Evolutionary conservation across 2,888 invertebrate species (phyloP), one percentile per base, ranked within the genome.

Genomic region (Amblyteles armatorius): DNA sequence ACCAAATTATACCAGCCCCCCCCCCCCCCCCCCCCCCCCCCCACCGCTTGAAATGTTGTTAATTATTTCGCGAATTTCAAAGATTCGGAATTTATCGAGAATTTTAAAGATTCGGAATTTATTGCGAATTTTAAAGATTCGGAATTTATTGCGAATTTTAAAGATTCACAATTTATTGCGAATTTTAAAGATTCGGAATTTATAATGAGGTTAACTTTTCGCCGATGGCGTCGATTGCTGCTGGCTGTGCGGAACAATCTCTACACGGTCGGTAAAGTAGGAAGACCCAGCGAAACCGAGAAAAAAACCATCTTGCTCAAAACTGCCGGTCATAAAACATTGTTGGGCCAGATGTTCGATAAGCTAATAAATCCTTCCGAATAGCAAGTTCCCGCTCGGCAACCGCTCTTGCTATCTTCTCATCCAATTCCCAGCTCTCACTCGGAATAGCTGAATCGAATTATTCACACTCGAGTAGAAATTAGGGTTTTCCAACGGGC

Each of bases 401-500:
- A 72, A 65, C 13, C 36, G 71, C 73, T 65, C n/a, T 78, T 60
- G 65, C 77, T 78, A 67, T 50, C 65, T 68, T 44, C 40, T 68
- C n/a, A n/a, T 22, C 19, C 26, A 74, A 50, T 11, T 40, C 11
- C 40, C 11, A 26, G 67, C 33, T 11, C 13, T 29, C 22, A 0
- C 29, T 9, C 40, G 33, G 13, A 29, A 65, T 48, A 40, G 11
- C 3, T 22, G 50, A 65, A 65, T 65, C 48, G 16, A 65, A 50
- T 63, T 11, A 48, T 63, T 50, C 33, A 65, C 50, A 60, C 11
- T 22, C 11, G 48, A 48, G 3, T n/a, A 26, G 50, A 22, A 76
- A 76, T 74, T 65, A 22, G 84, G 84, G 50, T 84, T 84, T 84
- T 77, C 80, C 84, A 80, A 16, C 50, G 50, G 22, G 29, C 67